Evolutionary conservation across 2,797 vertebrate species (phyloP).

Genomic region (Petrocephalus schoutedeni): DNA sequence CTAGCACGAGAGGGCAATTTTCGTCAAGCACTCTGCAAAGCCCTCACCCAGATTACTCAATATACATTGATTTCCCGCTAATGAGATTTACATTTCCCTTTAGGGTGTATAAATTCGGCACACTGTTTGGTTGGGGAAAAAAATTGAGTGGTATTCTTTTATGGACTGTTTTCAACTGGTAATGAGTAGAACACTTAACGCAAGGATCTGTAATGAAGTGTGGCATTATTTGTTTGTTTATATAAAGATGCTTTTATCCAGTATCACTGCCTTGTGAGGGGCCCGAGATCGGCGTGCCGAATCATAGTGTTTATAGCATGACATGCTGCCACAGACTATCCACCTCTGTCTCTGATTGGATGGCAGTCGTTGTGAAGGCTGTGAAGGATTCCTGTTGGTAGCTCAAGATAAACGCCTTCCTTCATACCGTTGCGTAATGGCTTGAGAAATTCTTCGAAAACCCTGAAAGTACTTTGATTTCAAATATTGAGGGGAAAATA

Average conservation of each 20-base stretch:
- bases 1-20: background rate
- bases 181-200: background rate
- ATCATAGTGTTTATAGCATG: background rate
- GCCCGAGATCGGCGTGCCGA: background rate
- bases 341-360: background rate
- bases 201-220: background rate
- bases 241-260: background rate
- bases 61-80: background rate
- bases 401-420: background rate
- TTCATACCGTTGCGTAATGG: background rate
- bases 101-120: background rate
- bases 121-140: background rate
- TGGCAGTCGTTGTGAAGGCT: background rate
- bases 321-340: background rate
- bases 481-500: background rate
- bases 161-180: background rate
- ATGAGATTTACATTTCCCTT: slow-evolving; percentile 8
- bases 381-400: background rate
- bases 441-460: background rate
- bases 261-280: background rate
- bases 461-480: background rate
- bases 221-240: slow-evolving; percentile 2
- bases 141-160: background rate
- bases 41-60: background rate
- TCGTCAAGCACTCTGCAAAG: background rate